Conservation (phyloP, 2,888 invertebrate species). For the Eupelmus urozonus region DNA sequence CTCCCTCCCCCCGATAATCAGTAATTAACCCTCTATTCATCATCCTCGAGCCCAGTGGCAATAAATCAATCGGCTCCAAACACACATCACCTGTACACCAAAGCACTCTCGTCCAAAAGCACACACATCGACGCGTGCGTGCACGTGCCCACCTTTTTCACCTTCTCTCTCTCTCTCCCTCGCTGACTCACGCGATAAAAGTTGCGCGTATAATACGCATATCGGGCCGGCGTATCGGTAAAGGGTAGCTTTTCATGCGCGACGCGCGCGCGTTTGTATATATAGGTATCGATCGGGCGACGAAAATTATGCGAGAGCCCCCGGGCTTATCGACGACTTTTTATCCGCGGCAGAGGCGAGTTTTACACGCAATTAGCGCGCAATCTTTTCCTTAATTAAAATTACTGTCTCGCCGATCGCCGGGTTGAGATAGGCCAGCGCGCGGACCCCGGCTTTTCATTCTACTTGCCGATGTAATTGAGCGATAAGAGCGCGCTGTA, state of each 20-base stretch:
- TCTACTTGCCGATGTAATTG: slow-evolving; percentile 52
- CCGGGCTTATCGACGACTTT: not conserved
- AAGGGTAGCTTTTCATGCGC: slow-evolving; percentile 56
- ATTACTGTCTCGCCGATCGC: slow-evolving; percentile 54
- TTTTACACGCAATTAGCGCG: slow-evolving; percentile 57
- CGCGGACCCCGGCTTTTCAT: slow-evolving; percentile 7
- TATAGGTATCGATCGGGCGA: slow-evolving; percentile 43
- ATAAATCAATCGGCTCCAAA: slow-evolving; percentile 51
- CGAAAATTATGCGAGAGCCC: slow-evolving; percentile 19
- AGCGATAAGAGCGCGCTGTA: slow-evolving; percentile 43
- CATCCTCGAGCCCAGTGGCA: slow-evolving; percentile 15
- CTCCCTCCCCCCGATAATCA: not conserved
- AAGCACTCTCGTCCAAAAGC: not conserved
- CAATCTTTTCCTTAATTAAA: slow-evolving; percentile 59
- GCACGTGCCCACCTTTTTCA: slow-evolving; percentile 4
- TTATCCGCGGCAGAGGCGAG: not conserved
- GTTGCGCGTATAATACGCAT: not conserved
- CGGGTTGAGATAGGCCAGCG: slow-evolving; percentile 11
- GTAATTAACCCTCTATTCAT: slow-evolving; percentile 36
- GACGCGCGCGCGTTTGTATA: slow-evolving; percentile 10
- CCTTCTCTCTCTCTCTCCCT: slow-evolving; percentile 8
- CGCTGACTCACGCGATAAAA: slow-evolving; percentile 56
- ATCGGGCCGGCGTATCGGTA: slow-evolving; percentile 41
- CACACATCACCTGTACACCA: slow-evolving; percentile 28
- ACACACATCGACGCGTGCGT: not conserved